phyloP scores from a whole-genome alignment of 2,888 invertebrate species.

The Pterostichus niger region DNA sequence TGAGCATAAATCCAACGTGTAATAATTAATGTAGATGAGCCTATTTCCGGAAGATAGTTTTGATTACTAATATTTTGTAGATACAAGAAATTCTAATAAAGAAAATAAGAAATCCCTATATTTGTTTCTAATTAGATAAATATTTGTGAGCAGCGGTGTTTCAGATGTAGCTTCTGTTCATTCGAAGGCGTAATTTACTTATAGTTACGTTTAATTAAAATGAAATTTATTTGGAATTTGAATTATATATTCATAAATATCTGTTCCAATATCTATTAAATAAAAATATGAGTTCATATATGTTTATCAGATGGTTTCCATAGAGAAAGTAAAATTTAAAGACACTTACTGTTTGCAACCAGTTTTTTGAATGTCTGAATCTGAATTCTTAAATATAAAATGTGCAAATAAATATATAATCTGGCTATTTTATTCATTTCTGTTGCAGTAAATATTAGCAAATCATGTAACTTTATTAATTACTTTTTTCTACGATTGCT shows the following conservation, averaged over 20 bases:
- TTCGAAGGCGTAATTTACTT: constrained; percentile 53
- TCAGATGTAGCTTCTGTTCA: constrained; percentile 52
- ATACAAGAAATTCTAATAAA: neutral
- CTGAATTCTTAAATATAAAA: too few relatives aligned
- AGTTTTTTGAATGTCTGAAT: too few relatives aligned
- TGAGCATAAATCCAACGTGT: constrained; percentile 48
- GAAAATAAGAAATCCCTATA: neutral
- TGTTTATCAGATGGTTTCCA: too few relatives aligned
- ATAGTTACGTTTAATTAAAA: constrained; percentile 61
- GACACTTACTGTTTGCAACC: too few relatives aligned
- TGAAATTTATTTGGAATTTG: constrained; percentile 63
- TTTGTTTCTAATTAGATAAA: constrained; percentile 47
- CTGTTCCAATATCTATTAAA: constrained; percentile 1
- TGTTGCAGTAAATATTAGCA: too few relatives aligned
- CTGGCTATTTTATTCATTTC: too few relatives aligned
- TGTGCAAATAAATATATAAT: too few relatives aligned
- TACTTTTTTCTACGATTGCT: too few relatives aligned
- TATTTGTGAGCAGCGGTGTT: constrained; percentile 53
- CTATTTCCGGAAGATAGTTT: constrained; percentile 43
- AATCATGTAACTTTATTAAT: too few relatives aligned
- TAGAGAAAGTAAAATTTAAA: too few relatives aligned
- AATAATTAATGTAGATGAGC: constrained; percentile 54
- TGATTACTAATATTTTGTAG: neutral
- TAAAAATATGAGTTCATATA: constrained; percentile 2
- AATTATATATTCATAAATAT: constrained; percentile 47